Evolutionary conservation across 2,888 invertebrate genomes (phyloP).

Genomic region (Diloba caeruleocephala): DNA sequence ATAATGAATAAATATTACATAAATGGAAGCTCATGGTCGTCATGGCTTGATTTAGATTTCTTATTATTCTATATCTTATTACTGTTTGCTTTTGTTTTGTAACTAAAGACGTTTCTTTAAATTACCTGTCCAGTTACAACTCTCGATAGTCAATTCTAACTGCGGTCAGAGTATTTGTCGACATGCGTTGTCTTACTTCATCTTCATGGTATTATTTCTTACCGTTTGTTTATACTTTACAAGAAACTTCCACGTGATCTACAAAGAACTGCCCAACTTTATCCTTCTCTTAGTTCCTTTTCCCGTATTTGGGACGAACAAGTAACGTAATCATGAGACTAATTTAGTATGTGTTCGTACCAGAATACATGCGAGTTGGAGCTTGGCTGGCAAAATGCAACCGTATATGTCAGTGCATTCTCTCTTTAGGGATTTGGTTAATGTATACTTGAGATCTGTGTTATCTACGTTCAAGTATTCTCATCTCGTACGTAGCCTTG

Average conservation of each 20-base stretch:
- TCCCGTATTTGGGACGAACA: constrained; percentile 32
- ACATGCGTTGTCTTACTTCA: background rate
- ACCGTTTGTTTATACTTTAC: constrained; percentile 11
- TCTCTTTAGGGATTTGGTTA: constrained; percentile 56
- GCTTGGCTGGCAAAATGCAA: constrained; percentile 62
- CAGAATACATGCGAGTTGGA: constrained; percentile 30
- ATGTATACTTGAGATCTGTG: constrained; percentile 64
- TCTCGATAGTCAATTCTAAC: no score
- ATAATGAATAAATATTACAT: no score
- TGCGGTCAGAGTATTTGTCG: no score
- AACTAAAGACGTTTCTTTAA: background rate
- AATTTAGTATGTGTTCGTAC: constrained; percentile 37
- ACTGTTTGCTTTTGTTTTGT: background rate
- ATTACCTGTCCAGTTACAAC: background rate
- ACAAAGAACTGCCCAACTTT: constrained; percentile 16
- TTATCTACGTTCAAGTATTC: constrained; percentile 51
- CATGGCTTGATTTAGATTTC: no score
- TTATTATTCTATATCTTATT: no score
- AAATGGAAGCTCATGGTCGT: no score
- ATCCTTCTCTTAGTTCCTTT: background rate
- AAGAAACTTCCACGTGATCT: constrained; percentile 8
- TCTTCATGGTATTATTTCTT: constrained; percentile 4
- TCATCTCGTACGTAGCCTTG: constrained; percentile 10
- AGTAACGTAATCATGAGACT: constrained; percentile 42
- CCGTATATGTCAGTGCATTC: constrained; percentile 51